A percentile compares a stretch with the other conserved stretches of the same genome.
Evolutionary conservation across 23 tunicate genomes (phyloP).

Genomic region (Trididemnum clinides): DNA sequence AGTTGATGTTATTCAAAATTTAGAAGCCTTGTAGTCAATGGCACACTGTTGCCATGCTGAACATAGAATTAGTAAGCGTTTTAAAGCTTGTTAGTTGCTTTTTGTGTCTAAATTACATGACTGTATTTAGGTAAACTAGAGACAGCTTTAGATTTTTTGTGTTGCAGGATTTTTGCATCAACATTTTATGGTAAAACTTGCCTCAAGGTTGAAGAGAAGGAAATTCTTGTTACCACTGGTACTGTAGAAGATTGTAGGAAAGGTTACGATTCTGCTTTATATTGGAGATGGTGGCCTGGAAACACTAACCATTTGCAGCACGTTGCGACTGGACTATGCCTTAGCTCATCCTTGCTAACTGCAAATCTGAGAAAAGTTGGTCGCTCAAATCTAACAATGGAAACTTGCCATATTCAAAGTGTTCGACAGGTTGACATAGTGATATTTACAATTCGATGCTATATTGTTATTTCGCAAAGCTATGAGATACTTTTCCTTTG

Average conservation of each 20-base stretch:
- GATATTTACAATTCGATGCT: too few species aligned
- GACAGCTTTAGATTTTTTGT: background rate
- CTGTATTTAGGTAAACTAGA: too few species aligned
- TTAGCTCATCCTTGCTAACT: constrained; percentile 33
- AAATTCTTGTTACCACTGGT: background rate
- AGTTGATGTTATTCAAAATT: too few species aligned
- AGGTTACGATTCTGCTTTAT: constrained; percentile 21
- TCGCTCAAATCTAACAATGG: constrained; percentile 16
- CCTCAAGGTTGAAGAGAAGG: background rate
- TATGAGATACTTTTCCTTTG: too few species aligned
- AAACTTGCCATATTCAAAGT: constrained; percentile 24
- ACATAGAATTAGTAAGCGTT: too few species aligned
- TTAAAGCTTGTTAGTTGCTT: too few species aligned
- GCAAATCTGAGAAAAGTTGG: constrained; percentile 19
- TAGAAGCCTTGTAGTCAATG: too few species aligned
- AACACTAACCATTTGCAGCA: constrained; percentile 43
- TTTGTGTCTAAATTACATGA: too few species aligned
- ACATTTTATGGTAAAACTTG: background rate
- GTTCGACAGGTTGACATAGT: too few species aligned
- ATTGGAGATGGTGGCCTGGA: constrained; percentile 74
- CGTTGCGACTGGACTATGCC: constrained; percentile 47
- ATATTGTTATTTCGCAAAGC: too few species aligned
- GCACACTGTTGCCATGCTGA: too few species aligned
- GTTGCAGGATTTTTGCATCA: background rate
- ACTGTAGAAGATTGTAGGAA: background rate